Percentiles rank a stretch among this genome's conserved stretches.
Evolutionary conservation across 2,888 invertebrate genomes (phyloP).

Genomic region (Choristoneura rosaceana): DNA sequence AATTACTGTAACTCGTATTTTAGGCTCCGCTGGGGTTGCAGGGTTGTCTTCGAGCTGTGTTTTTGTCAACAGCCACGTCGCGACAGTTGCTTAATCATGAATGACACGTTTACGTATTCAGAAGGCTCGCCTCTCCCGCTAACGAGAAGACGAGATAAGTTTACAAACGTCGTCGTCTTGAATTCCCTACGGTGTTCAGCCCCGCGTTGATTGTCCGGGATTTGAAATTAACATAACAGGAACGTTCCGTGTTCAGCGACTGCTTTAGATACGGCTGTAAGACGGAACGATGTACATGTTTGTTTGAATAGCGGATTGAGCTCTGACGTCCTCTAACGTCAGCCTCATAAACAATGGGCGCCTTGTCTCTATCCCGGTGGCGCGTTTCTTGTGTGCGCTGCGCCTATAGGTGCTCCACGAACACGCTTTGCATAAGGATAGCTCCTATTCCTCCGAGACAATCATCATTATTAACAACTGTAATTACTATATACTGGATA

Average conservation of each 20-base stretch:
- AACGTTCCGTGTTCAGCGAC: conserved; percentile 56
- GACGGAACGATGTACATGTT: conserved; percentile 52
- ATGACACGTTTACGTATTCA: conserved; percentile 82
- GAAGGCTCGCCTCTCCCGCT: conserved; percentile 72
- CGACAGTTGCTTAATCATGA: conserved; percentile 78
- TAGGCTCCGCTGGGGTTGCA: conserved; percentile 53
- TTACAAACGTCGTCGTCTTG: conserved; percentile 80
- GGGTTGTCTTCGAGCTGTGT: conserved; percentile 62
- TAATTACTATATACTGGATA: conserved; percentile 21
- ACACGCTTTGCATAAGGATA: conserved; percentile 49
- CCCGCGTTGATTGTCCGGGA: conserved; percentile 79
- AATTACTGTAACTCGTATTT: conserved; percentile 50
- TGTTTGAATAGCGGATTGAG: conserved; percentile 73
- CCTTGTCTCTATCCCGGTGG: conserved; percentile 50
- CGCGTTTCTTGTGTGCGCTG: conserved; percentile 49
- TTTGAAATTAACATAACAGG: conserved; percentile 80
- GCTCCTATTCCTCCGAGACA: conserved; percentile 44
- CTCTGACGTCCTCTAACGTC: conserved; percentile 61
- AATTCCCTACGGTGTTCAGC: conserved; percentile 75
- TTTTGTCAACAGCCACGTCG: conserved; percentile 77
- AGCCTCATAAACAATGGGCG: conserved; percentile 66
- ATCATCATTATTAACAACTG: conserved; percentile 50
- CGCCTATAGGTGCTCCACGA: conserved; percentile 39
- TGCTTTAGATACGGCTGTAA: conserved; percentile 52
- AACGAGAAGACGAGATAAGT: conserved; percentile 83